Base-by-base conservation (phyloP, 2,888 invertebrate genomes). In the Arge pagana region DNA sequence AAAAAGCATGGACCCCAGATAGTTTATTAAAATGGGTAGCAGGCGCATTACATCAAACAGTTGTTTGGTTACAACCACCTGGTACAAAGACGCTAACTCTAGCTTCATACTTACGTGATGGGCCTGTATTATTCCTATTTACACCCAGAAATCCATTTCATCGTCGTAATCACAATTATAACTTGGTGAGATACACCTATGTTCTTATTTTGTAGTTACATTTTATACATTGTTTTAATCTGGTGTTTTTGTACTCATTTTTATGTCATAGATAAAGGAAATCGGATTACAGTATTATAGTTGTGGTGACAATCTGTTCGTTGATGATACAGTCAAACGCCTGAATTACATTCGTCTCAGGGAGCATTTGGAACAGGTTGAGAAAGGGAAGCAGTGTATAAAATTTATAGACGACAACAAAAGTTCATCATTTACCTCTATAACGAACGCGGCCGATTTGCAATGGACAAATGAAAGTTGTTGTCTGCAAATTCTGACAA, bases 121-220 rank as follows among this genome's bases (percentile, higher is more conserved):
- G 86, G 48, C 89, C 93, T 2, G 83, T 87, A 35, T 74, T 93
- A 30, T 80, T 93, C 59, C 74, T 93, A 50, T 92, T 93, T 66
- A 89, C 90, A 1, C 90, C 91, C 5, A 79, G 86, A 53, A 88
- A 89, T 74, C 86, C 89, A n/a, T 77, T 89, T 31, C 80, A 83
- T 65, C 76, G 79, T 48, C 80, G 82, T 59, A 81, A 84, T 63
- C 86, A 88, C 41, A 83, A 86, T 64, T 89, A 86, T 71, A 80
- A 85, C 62, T 78, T 90, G 83, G 90, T 90, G 79, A 7, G 6
- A 18, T 51, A 41, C 23, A 45, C 26, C 18, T 16, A 28, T 11
- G 4, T 18, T 30, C 26, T 5, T 21, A 45, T 31, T 13, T 18
- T 52, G 37, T 31, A 40, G 28, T 37, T 43, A 30, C 31, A 48